phyloP scores from a whole-genome alignment of 1,140 invertebrate species.

The Bombus waltoni region DNA sequence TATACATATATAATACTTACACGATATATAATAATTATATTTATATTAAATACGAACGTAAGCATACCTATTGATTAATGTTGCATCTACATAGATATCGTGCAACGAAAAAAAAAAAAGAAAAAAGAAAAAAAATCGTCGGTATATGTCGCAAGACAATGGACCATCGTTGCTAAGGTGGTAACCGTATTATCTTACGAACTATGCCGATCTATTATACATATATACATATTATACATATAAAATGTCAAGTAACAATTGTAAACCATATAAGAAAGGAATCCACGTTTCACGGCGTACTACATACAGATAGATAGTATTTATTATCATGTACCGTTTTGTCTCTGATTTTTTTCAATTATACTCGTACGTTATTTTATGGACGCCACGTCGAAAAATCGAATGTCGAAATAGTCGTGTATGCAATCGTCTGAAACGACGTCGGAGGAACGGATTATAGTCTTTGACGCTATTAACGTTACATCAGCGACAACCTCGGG shows the following conservation, averaged over 20 bases:
- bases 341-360: slow-evolving; percentile 81
- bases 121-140: slow-evolving; percentile 10
- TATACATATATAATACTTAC: slow-evolving; percentile 35
- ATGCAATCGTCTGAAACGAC: slow-evolving; percentile 66
- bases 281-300: slow-evolving; percentile 65
- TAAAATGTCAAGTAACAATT: slow-evolving; percentile 48
- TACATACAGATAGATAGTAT: slow-evolving; percentile 80
- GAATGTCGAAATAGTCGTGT: slow-evolving; percentile 74
- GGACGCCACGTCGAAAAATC: slow-evolving; percentile 62
- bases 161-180: not conserved
- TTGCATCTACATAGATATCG: slow-evolving; percentile 71
- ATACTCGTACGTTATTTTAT: slow-evolving; percentile 57
- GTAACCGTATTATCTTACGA: slow-evolving; percentile 32
- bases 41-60: slow-evolving; percentile 81
- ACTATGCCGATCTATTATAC: slow-evolving; percentile 32
- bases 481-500: slow-evolving; percentile 64
- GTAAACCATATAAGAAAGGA: slow-evolving; percentile 24
- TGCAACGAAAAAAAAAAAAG: slow-evolving; percentile 71
- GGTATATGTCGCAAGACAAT: slow-evolving; percentile 69
- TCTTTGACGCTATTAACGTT: not conserved
- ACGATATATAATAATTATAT: slow-evolving; percentile 80
- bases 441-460: slow-evolving; percentile 54
- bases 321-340: slow-evolving; percentile 85
- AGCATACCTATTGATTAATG: slow-evolving; percentile 69
- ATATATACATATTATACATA: slow-evolving; percentile 48